Conservation (phyloP, 2,113 vertebrate species). For the Neolamprologus tretocephalus region DNA sequence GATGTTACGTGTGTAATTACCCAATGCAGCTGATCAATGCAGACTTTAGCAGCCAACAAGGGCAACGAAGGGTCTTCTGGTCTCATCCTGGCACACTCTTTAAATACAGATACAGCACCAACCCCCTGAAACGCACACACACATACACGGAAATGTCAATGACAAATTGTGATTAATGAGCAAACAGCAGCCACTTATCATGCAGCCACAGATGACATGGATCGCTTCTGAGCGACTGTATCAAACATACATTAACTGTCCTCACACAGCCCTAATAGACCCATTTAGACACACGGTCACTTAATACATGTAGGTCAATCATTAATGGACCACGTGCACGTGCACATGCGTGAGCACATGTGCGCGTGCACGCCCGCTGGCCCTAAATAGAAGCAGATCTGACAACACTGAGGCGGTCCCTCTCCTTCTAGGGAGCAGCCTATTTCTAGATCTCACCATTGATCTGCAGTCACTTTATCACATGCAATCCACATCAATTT, state of each 20-base stretch:
- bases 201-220: background rate
- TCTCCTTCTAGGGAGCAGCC: constrained; percentile 63
- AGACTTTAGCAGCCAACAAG: constrained; percentile 92
- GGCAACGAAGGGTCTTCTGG: constrained; percentile 85
- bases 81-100: constrained; percentile 84
- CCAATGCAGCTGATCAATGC: constrained; percentile 91
- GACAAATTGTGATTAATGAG: constrained; percentile 8
- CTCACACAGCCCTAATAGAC: constrained; percentile 28
- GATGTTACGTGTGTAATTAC: constrained; percentile 69
- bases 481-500: constrained; percentile 31
- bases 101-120: constrained; percentile 88
- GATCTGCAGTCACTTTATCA: constrained; percentile 57
- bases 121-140: constrained; percentile 70
- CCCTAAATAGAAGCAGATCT: constrained; percentile 72
- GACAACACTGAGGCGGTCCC: constrained; percentile 66
- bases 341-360: background rate
- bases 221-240: background rate
- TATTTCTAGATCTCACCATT: constrained; percentile 62
- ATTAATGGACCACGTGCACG: constrained; percentile 45
- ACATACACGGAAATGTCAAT: background rate
- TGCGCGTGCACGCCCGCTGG: constrained; percentile 11
- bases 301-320: constrained; percentile 61
- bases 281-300: constrained; percentile 48
- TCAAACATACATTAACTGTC: constrained; percentile 30
- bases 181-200: background rate